Percentiles rank a stretch among this genome's conserved stretches.
phyloP scores from a whole-genome alignment of 2,888 invertebrate species.

The Drosophila monieri region DNA sequence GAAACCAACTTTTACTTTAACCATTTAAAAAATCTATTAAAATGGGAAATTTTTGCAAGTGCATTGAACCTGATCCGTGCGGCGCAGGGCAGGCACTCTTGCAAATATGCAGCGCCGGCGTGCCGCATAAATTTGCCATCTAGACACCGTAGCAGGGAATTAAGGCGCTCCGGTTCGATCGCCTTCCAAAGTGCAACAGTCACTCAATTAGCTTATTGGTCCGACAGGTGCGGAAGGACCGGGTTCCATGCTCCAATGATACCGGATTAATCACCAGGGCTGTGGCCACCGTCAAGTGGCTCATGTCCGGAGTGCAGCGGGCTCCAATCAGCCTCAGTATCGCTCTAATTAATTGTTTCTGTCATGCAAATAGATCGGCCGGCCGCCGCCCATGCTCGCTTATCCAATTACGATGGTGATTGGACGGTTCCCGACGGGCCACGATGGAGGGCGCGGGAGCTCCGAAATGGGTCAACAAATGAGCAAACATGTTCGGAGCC shows the following conservation, averaged over 20 bases:
- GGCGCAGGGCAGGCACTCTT: neutral
- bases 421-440: neutral
- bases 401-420: constrained; percentile 22
- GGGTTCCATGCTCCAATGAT: neutral
- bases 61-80: neutral
- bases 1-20: too few species aligned
- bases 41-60: neutral
- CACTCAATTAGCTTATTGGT: neutral
- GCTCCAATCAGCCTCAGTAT: constrained; percentile 1
- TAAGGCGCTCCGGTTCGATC: constrained; percentile 24
- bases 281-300: neutral
- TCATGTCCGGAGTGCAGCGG: neutral
- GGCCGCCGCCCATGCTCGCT: neutral
- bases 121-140: constrained; percentile 30
- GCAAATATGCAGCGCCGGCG: constrained; percentile 14
- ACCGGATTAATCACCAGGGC: neutral
- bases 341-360: constrained; percentile 36
- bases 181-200: constrained; percentile 35
- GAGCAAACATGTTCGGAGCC: neutral
- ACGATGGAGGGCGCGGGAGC: neutral
- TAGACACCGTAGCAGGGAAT: constrained; percentile 8
- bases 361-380: constrained; percentile 28
- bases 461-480: constrained; percentile 4
- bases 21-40: too few species aligned
- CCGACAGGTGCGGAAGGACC: constrained; percentile 2